Percentiles rank a stretch among this genome's conserved stretches.
Conservation (phyloP, 2,888 invertebrate genomes). For the Neoaliturus tenellus region DNA sequence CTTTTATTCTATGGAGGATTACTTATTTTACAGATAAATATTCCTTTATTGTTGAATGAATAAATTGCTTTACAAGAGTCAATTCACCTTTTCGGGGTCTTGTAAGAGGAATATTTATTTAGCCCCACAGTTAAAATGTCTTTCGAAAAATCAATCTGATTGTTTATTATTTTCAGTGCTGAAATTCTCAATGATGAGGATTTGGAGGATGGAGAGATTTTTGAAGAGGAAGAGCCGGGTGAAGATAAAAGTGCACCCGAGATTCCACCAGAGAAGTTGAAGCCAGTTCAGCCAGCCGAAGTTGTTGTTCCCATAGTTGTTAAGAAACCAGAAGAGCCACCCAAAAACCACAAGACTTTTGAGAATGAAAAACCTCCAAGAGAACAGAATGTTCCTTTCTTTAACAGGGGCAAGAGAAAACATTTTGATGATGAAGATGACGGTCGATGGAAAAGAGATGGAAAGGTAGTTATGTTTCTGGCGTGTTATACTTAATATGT, state of each 20-base stretch:
- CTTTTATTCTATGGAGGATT: too few species aligned
- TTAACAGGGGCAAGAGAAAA: slow-evolving; percentile 39
- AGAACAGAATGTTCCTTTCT: slow-evolving; percentile 36
- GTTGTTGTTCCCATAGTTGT: not conserved
- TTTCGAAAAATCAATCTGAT: too few species aligned
- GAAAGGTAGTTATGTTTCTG: slow-evolving; percentile 4
- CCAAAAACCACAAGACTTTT: not conserved
- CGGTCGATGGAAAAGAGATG: slow-evolving; percentile 24
- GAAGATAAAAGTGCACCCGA: slow-evolving; percentile 8
- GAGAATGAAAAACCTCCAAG: not conserved
- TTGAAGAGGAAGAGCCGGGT: slow-evolving; percentile 76
- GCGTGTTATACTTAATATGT: too few species aligned
- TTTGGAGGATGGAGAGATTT: slow-evolving; percentile 92
- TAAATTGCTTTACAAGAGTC: too few species aligned
- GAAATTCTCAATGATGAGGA: slow-evolving; percentile 74
- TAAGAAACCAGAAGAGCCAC: slow-evolving; percentile 3
- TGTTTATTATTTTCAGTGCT: slow-evolving; percentile 50
- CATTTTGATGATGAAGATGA: slow-evolving; percentile 44
- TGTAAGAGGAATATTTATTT: too few species aligned
- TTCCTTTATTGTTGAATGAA: too few species aligned
- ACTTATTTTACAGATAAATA: too few species aligned
- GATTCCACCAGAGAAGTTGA: slow-evolving; percentile 4
- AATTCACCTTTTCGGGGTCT: too few species aligned
- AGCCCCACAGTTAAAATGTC: too few species aligned
- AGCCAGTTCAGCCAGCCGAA: not conserved